Evolutionary conservation across 1,140 invertebrate species (phyloP).

Genomic region (Ceratoteleas bidentatus): DNA sequence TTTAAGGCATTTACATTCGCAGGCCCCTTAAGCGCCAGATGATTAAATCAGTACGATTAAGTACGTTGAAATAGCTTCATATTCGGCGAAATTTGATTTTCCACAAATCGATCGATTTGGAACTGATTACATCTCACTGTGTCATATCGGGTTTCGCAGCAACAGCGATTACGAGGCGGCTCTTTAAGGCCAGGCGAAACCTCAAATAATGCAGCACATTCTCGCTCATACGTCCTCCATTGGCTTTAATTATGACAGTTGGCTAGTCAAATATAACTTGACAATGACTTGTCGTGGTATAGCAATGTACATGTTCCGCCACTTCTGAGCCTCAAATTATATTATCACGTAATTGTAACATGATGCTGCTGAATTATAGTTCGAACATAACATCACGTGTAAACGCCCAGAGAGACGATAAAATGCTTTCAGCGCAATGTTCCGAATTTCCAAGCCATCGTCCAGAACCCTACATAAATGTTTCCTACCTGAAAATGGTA

Average conservation of each 20-base stretch:
- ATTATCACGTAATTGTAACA: slow-evolving; percentile 9
- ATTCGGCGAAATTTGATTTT: slow-evolving; percentile 11
- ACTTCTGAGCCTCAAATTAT: neutral
- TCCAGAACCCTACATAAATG: too few species aligned
- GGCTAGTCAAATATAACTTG: slow-evolving; percentile 14
- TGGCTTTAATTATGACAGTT: slow-evolving; percentile 31
- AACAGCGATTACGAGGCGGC: slow-evolving; percentile 29
- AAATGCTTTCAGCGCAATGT: too few species aligned
- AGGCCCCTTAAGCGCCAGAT: too few species aligned
- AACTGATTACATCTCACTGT: slow-evolving; percentile 7
- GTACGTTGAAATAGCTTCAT: neutral
- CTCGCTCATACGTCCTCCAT: slow-evolving; percentile 8
- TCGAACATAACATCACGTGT: too few species aligned
- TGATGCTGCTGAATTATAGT: neutral
- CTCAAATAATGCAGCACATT: slow-evolving; percentile 39
- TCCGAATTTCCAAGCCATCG: too few species aligned
- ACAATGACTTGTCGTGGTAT: slow-evolving; percentile 8
- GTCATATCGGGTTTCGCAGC: slow-evolving; percentile 20
- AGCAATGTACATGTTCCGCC: too few species aligned
- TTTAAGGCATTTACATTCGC: too few species aligned
- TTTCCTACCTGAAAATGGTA: too few species aligned
- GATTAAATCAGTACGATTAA: neutral
- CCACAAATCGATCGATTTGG: slow-evolving; percentile 18
- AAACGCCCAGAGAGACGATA: too few species aligned
- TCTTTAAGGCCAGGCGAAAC: slow-evolving; percentile 30